Percentiles rank a stretch among this genome's conserved stretches.
phyloP scores from a whole-genome alignment of 2,113 vertebrate species.

The Nothobranchius furzeri region DNA sequence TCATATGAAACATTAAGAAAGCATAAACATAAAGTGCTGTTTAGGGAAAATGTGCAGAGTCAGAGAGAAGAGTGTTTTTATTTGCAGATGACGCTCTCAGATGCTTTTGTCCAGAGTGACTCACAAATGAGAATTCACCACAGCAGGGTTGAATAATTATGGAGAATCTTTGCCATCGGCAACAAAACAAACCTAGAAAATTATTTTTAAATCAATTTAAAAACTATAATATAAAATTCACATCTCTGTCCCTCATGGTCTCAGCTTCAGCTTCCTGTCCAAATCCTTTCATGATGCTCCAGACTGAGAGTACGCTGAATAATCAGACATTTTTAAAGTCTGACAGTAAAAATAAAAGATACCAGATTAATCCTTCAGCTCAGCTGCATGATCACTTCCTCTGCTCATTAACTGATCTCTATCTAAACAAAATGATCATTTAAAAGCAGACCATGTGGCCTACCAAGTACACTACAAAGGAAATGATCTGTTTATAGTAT shows the following conservation, averaged over 20 bases:
- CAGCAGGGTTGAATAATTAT: no score
- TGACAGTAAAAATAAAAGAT: no score
- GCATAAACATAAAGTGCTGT: slow-evolving; percentile 37
- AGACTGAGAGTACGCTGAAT: not conserved
- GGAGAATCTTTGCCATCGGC: no score
- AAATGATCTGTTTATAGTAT: no score
- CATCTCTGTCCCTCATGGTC: not conserved
- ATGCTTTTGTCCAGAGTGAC: no score
- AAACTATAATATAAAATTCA: no score
- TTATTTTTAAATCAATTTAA: no score
- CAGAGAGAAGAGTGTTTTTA: not conserved
- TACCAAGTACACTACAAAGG: not conserved
- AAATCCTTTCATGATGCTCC: not conserved
- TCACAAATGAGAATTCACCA: no score
- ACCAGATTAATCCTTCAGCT: no score
- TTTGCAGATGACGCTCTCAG: no score
- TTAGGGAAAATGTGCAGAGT: slow-evolving; percentile 18
- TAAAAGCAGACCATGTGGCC: not conserved
- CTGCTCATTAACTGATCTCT: slow-evolving; percentile 28
- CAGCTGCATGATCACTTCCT: slow-evolving; percentile 2
- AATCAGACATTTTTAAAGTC: no score
- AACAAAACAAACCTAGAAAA: no score
- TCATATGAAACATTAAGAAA: slow-evolving; percentile 29
- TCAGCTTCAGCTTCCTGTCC: not conserved
- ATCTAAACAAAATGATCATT: slow-evolving; percentile 10